Evolutionary conservation across 2,113 vertebrate genomes (phyloP).

Genomic region (Puma concolor): DNA sequence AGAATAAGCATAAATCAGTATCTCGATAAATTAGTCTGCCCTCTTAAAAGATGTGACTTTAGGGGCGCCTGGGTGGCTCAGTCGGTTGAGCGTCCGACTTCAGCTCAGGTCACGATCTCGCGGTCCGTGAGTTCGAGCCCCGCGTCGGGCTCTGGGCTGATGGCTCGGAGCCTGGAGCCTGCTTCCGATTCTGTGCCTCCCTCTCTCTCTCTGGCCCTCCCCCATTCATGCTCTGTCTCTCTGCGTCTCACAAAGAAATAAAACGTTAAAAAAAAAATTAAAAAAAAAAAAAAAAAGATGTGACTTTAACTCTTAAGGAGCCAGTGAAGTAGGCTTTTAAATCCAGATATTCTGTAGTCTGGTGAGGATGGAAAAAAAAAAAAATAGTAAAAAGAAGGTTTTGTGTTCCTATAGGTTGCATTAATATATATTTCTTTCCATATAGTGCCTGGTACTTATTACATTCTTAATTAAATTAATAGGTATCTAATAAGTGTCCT

Average conservation of each 20-base stretch:
- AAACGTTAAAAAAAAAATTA: too few relatives aligned
- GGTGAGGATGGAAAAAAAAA: neutral
- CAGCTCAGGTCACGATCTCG: too few relatives aligned
- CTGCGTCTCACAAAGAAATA: too few relatives aligned
- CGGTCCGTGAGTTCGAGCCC: too few relatives aligned
- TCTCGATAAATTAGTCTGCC: neutral
- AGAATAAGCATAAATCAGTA: neutral
- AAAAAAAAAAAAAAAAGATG: neutral
- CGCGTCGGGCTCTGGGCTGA: too few relatives aligned
- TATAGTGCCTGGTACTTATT: neutral
- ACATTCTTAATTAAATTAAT: constrained; percentile 39
- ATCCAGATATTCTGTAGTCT: neutral
- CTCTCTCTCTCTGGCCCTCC: too few relatives aligned
- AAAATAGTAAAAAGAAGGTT: neutral
- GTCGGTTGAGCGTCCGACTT: too few relatives aligned
- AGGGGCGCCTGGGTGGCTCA: neutral
- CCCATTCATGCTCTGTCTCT: too few relatives aligned
- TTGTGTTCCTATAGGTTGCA: neutral
- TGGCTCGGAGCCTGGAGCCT: too few relatives aligned
- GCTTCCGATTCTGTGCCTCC: too few relatives aligned
- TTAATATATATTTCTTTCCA: neutral
- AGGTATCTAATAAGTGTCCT: constrained; percentile 6
- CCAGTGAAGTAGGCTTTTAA: neutral
- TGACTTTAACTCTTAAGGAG: neutral
- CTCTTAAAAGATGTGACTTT: constrained; percentile 9